phyloP scores from a whole-genome alignment of 2,888 invertebrate species.

The Galerucella calmariensis region DNA sequence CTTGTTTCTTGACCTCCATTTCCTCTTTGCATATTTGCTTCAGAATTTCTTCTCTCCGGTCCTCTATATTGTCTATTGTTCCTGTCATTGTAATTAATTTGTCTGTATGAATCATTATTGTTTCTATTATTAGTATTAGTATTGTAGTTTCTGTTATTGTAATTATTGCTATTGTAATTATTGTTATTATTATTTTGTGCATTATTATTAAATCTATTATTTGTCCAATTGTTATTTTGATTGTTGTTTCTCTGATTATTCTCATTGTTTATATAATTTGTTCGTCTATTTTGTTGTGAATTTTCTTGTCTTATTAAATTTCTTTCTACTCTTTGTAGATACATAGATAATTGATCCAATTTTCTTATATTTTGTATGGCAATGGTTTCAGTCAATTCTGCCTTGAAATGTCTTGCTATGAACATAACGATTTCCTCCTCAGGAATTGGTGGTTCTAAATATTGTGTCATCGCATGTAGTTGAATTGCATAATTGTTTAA shows the following conservation, averaged over 20 bases:
- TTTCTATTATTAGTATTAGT: constrained; percentile 4
- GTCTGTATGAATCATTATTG: constrained; percentile 4
- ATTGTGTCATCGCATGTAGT: constrained; percentile 8
- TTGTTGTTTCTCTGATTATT: constrained; percentile 4
- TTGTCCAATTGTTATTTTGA: no score
- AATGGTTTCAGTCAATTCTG: no score
- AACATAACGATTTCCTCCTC: background rate
- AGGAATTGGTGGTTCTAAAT: constrained; percentile 9
- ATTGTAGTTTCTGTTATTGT: background rate
- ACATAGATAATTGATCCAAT: background rate
- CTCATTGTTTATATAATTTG: background rate
- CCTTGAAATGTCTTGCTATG: constrained; percentile 3
- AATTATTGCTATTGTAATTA: no score
- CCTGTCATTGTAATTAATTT: background rate
- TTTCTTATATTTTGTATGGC: background rate
- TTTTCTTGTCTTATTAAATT: background rate
- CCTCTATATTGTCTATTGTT: constrained; percentile 3
- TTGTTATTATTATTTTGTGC: background rate
- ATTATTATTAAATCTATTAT: no score
- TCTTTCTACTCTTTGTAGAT: background rate
- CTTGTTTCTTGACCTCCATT: background rate
- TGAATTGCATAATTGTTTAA: constrained; percentile 1
- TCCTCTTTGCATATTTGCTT: background rate
- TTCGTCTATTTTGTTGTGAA: background rate
- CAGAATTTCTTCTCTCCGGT: background rate